Evolutionary conservation across 2,888 invertebrate species (phyloP).

Genomic region (Notodonta ziczac): DNA sequence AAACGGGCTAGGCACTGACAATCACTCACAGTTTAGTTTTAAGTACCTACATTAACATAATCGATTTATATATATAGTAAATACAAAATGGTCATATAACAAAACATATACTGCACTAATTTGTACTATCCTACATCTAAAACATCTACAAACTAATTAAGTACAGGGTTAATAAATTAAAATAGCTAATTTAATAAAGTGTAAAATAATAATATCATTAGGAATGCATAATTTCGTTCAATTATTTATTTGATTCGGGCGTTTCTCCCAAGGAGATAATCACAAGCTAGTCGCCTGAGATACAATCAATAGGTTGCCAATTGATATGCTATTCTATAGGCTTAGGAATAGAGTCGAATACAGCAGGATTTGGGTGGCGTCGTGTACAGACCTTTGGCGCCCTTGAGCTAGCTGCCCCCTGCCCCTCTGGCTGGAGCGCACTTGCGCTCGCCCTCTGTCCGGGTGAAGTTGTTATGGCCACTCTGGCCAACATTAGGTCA

Average conservation of each 20-base stretch:
- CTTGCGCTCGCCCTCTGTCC: too few relatives aligned
- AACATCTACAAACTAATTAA: constrained; percentile 38
- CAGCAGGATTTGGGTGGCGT: too few relatives aligned
- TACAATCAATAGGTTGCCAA: too few relatives aligned
- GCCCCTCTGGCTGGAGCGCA: too few relatives aligned
- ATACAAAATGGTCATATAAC: constrained; percentile 18
- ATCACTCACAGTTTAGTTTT: constrained; percentile 3
- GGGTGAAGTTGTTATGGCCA: too few relatives aligned
- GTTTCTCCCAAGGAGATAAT: too few relatives aligned
- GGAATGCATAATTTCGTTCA: constrained; percentile 35
- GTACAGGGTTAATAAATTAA: constrained; percentile 30
- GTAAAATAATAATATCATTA: constrained; percentile 28
- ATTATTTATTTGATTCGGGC: constrained; percentile 12
- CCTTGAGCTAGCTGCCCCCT: too few relatives aligned
- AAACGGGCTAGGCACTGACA: constrained; percentile 11
- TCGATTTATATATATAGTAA: neutral
- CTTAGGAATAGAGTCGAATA: too few relatives aligned
- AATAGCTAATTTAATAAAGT: constrained; percentile 1
- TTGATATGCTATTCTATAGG: too few relatives aligned
- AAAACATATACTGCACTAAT: constrained; percentile 48
- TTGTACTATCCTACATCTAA: constrained; percentile 52
- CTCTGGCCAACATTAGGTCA: too few relatives aligned
- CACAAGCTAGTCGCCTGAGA: too few relatives aligned
- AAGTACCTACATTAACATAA: neutral
- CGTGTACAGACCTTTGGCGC: too few relatives aligned